A percentile compares a stretch with the other conserved stretches of the same genome.
Evolutionary conservation across 2,888 invertebrate genomes (phyloP).

Genomic region (Girardia tigrina): DNA sequence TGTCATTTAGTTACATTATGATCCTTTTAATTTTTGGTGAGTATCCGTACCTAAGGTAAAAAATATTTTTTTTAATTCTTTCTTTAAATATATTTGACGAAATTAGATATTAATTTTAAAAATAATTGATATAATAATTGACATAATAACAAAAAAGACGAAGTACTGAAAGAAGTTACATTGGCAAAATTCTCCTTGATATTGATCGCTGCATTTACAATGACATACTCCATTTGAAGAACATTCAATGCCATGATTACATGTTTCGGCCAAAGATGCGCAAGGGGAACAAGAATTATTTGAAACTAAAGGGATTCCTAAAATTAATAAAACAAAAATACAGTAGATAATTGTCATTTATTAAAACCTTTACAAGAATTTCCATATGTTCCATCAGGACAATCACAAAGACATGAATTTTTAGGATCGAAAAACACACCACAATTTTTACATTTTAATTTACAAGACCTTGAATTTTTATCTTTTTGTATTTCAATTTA

Average conservation of each 20-base stretch:
- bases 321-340: background rate
- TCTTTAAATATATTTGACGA: no score
- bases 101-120: no score
- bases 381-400: background rate
- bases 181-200: background rate
- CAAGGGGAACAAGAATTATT: background rate
- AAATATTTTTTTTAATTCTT: no score
- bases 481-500: background rate
- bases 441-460: background rate
- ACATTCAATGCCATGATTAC: background rate
- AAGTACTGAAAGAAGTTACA: background rate
- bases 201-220: background rate
- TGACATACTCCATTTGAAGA: background rate
- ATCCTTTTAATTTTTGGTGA: no score
- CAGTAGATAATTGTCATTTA: background rate
- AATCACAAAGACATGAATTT: conserved; percentile 3
- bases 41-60: no score
- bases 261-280: background rate
- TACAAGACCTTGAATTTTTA: background rate
- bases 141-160: no score
- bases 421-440: background rate
- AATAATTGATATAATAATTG: no score
- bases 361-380: background rate
- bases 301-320: background rate
- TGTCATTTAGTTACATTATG: no score